Evolutionary conservation across 2,888 invertebrate species (phyloP), one percentile per base, ranked within the genome.

Genomic region (Eristalinus sepulchralis): DNA sequence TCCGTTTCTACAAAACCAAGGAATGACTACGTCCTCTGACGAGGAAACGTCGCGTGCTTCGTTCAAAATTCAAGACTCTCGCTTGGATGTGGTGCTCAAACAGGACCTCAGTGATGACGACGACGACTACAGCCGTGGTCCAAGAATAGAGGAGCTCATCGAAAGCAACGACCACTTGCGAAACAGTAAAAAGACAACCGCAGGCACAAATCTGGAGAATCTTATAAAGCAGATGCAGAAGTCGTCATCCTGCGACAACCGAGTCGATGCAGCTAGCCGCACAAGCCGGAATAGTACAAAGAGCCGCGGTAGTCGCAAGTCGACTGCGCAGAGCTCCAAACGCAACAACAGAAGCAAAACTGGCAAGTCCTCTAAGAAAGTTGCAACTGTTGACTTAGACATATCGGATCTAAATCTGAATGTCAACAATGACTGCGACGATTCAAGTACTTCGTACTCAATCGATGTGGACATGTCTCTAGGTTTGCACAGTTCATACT

Each of bases 381-480:
- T 89, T 27, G 70, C 81, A 5, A 83, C 88, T 0, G 83, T 88
- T 9, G 89, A 89, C 34, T 73, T 89, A 4, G 90, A 90, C 75
- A 90, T 91, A 13, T 91, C 91, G 17, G 90, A 91, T 88, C 90
- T 92, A 31, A 92, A 91, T 89, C 63, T 90, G 10, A 90, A 91
- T 63, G 88, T 90, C 1, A 89, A 90, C 17, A 83, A 83, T 27
- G 82, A 83, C 8, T 88, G 88, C 47, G 89, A 86, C 10, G 89
- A 90, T 53, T 93, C 93, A 0, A 88, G 91, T 1, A 90, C 90
- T 53, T 91, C 91, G 0, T 92, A 90, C 59, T 93, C 93, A 64
- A 92, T 93, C 1, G 94, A 94, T 88, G 89, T 94, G 70, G 93
- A 93, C 83, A 91, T 93, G 57, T 91, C 93, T 2, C 63, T 90